A percentile compares a stretch with the other conserved stretches of the same genome.
These are phyloP conservation scores for Sitobion miscanthi DNA, from an alignment of 1,140 invertebrate genomes.

Conservation along the genomic window DNA sequence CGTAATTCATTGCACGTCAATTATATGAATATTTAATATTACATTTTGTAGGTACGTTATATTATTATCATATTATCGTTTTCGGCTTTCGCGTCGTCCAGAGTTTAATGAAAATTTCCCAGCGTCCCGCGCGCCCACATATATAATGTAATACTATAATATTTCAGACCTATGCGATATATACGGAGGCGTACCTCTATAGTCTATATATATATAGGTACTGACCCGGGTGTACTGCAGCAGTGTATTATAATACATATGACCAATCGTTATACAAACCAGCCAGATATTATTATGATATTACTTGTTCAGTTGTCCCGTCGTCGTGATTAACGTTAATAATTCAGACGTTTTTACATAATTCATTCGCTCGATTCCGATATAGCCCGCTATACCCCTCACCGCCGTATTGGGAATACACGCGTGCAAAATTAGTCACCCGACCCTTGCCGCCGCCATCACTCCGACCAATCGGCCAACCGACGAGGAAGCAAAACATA, in stretches of 20 bases:
- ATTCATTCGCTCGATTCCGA: background rate
- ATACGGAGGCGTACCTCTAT: no score
- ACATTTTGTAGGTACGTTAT: no score
- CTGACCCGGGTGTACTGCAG: background rate
- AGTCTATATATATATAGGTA: background rate
- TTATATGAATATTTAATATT: no score
- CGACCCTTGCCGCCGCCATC: background rate
- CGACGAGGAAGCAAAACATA: background rate
- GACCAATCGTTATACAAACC: background rate
- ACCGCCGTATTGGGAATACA: background rate
- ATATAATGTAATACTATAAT: no score
- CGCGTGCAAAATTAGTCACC: background rate
- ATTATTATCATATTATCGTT: no score
- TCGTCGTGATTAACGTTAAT: conserved; percentile 27
- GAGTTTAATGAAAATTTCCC: no score
- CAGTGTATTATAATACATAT: background rate
- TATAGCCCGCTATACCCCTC: background rate
- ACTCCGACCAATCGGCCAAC: background rate
- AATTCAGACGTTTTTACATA: conserved; percentile 34
- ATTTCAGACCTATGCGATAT: no score
- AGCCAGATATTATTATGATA: conserved; percentile 19
- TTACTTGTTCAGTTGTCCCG: background rate
- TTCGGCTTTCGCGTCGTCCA: no score
- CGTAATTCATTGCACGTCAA: no score
- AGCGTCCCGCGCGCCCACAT: no score